Conservation (phyloP, 2,113 vertebrate genomes). For the Parotia lawesii region DNA sequence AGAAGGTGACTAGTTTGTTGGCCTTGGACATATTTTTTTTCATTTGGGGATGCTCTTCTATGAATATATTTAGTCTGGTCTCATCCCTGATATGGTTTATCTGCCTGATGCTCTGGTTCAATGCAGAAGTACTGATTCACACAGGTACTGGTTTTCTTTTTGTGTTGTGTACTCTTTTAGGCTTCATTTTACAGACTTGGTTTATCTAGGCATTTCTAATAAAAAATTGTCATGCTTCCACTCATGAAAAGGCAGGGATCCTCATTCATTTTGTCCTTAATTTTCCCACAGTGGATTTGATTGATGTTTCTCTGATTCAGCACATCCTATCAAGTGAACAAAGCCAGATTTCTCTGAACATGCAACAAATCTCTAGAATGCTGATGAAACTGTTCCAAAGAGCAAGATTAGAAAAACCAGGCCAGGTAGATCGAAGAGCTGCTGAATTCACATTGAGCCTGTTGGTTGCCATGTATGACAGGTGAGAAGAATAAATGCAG, state of each 20-base stretch:
- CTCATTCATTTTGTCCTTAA: not conserved
- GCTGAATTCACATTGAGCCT: constrained; percentile 66
- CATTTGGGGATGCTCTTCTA: not conserved
- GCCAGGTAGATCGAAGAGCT: constrained; percentile 50
- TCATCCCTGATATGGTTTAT: not conserved
- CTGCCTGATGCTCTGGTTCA: not conserved
- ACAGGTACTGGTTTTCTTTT: not conserved
- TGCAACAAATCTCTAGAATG: constrained; percentile 53
- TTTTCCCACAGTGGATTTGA: constrained; percentile 72
- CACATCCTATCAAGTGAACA: constrained; percentile 34
- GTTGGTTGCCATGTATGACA: constrained; percentile 74
- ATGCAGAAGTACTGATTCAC: not conserved
- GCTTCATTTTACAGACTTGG: not conserved
- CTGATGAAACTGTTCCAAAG: constrained; percentile 75
- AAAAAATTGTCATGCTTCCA: not conserved
- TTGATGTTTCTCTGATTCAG: constrained; percentile 64
- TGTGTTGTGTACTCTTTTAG: not conserved
- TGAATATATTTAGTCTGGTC: not conserved
- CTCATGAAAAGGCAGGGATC: not conserved
- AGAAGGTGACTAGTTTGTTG: not conserved
- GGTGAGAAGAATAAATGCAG: constrained; percentile 62
- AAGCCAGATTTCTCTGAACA: constrained; percentile 14
- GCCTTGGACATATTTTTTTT: not conserved
- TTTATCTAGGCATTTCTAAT: not conserved
- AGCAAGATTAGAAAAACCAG: constrained; percentile 52